Base-by-base conservation (phyloP, 2,113 vertebrate species). In the Promerops cafer region DNA sequence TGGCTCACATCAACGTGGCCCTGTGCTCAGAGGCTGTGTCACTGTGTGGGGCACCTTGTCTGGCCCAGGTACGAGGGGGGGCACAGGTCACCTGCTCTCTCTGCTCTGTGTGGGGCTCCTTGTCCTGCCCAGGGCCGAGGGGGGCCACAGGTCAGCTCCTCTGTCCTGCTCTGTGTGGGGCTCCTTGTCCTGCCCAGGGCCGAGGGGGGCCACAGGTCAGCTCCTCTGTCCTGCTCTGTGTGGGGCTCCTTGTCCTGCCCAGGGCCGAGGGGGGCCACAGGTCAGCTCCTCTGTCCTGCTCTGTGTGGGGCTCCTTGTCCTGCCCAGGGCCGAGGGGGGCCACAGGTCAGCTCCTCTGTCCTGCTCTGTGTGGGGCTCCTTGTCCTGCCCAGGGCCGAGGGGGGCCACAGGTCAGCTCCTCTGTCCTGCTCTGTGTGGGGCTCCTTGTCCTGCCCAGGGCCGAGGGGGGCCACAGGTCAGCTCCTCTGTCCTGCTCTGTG, bases 1-100 rank as follows among this genome's bases (percentile, higher is more conserved):
- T 17, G 35, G 31, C 53, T 10, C 42, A 1, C 5, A 2, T 0
- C 3, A 1, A 1, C 21, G 7, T 31, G 3, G 26, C 23, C 26
- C 31, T 15, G 40, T 0, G 1, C 5, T 42, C 8, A 13, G 44
- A 31, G 57, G 5, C 54, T 20, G 8, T 37, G 21, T 10, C n/a
- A 2, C 30, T 10, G 39, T 11, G 8, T 15, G 28, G 19, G 47
- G 47, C 59, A 28, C 35, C 35, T 7, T 50, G 49, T 16, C 24
- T 8, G 26, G 49, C 49, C 22, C 49, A 49, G 47, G 47, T 52
- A 5, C 13, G 22, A 14, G 24, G 28, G 17, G 50, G 30, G 52
- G 52, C 52, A 53, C 52, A 19, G 52, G 10, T 30, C 52, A 30
- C 40, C 49, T n/a, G n/a, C n/a, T n/a, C n/a, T n/a, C n/a, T n/a